Percentiles rank a stretch among this genome's conserved stretches.
Evolutionary conservation across 2,797 vertebrate genomes (phyloP).

Genomic region (Chiroxiphia lanceolata): DNA sequence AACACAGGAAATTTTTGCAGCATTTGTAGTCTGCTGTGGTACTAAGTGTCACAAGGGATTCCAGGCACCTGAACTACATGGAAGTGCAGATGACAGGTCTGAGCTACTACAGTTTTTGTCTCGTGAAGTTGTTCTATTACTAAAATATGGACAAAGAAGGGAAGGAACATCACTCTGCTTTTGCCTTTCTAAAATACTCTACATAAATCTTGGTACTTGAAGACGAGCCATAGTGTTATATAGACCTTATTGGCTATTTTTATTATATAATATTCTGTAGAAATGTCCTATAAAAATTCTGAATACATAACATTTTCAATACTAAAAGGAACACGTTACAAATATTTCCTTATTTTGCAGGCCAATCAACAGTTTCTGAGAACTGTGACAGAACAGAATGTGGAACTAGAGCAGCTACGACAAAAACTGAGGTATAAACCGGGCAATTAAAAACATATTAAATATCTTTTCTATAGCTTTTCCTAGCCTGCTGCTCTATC

Average conservation of each 20-base stretch:
- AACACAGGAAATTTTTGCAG: not conserved
- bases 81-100: not conserved
- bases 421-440: slow-evolving; percentile 85
- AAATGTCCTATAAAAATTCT: not conserved
- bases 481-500: not conserved
- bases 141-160: not conserved
- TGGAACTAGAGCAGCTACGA: slow-evolving; percentile 84
- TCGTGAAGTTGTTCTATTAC: not conserved
- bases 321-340: not conserved
- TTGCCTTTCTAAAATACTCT: not conserved
- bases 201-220: not conserved
- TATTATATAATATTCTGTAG: not conserved
- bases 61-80: not conserved
- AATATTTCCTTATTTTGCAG: slow-evolving; percentile 78
- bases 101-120: not conserved
- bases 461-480: not conserved
- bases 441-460: not conserved
- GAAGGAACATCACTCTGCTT: not conserved
- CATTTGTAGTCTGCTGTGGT: not conserved
- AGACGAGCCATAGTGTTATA: not conserved
- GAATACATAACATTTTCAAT: not conserved
- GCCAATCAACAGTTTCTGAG: slow-evolving; percentile 88
- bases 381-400: slow-evolving; percentile 85
- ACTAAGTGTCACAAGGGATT: not conserved
- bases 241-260: not conserved